These are phyloP conservation scores for Antechinus stuartii DNA, from an alignment of 2,113 vertebrate species.

Conservation along the genomic window DNA sequence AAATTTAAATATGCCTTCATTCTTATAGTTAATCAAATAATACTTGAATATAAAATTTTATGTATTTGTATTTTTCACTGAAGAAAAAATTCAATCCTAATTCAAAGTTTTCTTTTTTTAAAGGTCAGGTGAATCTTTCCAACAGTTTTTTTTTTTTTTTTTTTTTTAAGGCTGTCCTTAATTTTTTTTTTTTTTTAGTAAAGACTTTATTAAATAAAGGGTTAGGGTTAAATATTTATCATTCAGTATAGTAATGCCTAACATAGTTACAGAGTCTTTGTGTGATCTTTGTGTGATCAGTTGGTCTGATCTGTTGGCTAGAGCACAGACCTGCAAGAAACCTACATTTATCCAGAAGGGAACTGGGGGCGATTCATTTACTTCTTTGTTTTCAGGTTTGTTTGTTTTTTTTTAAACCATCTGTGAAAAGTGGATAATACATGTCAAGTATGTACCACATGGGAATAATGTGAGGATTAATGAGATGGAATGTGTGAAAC, in stretches of 20 bases:
- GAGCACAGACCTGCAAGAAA: neutral
- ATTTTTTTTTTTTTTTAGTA: neutral
- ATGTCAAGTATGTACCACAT: constrained; percentile 5
- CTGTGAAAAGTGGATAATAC: constrained; percentile 14
- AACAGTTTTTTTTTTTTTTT: constrained; percentile 16
- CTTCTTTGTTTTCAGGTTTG: neutral
- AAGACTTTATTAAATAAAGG: neutral
- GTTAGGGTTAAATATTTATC: neutral
- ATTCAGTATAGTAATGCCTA: neutral
- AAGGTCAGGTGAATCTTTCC: neutral
- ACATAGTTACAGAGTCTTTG: neutral
- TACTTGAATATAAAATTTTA: neutral
- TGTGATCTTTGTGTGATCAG: neutral
- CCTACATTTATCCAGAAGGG: neutral
- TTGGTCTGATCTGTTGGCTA: neutral
- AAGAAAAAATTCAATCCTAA: neutral
- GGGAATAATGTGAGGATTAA: constrained; percentile 30
- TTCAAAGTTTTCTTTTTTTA: neutral
- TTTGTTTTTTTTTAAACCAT: neutral
- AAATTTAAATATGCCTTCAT: neutral
- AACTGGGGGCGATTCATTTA: neutral
- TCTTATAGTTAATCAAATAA: neutral
- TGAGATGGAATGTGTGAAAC: constrained; percentile 7
- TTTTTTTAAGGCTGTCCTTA: neutral
- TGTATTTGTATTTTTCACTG: neutral